phyloP scores from a whole-genome alignment of 64 coral and sea anemone genomes.

The Stylophora pistillata region DNA sequence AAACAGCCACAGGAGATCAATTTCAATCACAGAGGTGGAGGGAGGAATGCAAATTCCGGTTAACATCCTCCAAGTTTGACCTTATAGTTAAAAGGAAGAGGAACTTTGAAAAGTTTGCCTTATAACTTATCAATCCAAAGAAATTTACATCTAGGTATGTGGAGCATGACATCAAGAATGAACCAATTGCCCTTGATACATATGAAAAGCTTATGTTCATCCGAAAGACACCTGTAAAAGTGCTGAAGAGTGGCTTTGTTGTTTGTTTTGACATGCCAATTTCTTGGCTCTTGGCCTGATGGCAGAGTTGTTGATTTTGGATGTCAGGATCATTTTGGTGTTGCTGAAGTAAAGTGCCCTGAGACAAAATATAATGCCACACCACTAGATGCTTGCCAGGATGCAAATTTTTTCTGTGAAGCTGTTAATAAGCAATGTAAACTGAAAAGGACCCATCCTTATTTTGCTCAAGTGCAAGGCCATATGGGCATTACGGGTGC shows the following conservation, averaged over 20 bases:
- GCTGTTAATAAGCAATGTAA: too few relatives aligned
- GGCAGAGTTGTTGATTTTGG: conserved; percentile 48
- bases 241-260: conserved; percentile 43
- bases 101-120: conserved; percentile 36
- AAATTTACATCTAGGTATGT: background rate
- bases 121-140: conserved; percentile 36
- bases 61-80: conserved; percentile 53
- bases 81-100: conserved; percentile 40
- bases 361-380: too few relatives aligned
- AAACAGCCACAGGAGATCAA: conserved; percentile 52
- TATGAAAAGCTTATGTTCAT: conserved; percentile 38
- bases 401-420: too few relatives aligned
- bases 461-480: too few relatives aligned
- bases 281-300: conserved; percentile 2
- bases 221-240: conserved; percentile 6
- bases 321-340: conserved; percentile 19
- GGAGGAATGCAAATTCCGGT: conserved; percentile 51
- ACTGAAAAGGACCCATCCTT: too few relatives aligned
- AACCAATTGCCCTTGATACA: conserved; percentile 14
- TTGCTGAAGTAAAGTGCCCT: background rate
- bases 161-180: conserved; percentile 51
- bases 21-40: conserved; percentile 43
- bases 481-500: too few relatives aligned
- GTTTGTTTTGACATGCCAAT: conserved; percentile 7
- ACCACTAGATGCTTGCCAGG: too few relatives aligned